Evolutionary conservation across 2,113 vertebrate species (phyloP).

Genomic region (Syrmaticus mikado): DNA sequence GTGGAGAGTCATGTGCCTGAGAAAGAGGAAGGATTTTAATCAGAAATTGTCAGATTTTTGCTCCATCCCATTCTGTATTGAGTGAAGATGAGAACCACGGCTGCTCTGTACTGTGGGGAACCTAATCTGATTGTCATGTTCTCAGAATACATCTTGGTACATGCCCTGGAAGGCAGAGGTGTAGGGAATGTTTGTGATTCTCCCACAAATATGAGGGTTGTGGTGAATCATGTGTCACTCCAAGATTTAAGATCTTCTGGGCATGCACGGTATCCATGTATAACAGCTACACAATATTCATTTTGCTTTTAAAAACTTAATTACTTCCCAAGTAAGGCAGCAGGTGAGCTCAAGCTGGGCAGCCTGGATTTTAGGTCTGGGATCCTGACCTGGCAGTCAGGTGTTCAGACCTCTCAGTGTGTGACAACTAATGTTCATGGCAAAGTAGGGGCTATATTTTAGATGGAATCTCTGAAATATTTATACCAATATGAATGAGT

Average conservation of each 20-base stretch:
- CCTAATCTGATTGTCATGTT: not conserved
- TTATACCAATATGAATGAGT: not conserved
- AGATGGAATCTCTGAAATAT: not conserved
- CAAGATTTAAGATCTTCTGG: not conserved
- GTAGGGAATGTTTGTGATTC: not conserved
- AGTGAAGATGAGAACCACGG: not conserved
- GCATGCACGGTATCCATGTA: not conserved
- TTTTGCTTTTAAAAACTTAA: not conserved
- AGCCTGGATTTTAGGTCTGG: not conserved
- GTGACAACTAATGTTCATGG: rapidly evolving
- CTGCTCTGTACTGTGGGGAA: not conserved
- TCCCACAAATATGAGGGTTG: not conserved
- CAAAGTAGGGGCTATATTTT: not conserved
- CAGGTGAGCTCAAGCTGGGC: not conserved
- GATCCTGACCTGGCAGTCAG: not conserved
- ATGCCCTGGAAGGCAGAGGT: not conserved
- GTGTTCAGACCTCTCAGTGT: not conserved
- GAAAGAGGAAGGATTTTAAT: not conserved
- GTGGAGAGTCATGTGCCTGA: not conserved
- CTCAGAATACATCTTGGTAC: not conserved
- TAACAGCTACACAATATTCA: not conserved
- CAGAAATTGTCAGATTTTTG: not conserved
- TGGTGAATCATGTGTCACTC: not conserved
- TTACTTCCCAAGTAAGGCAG: not conserved
- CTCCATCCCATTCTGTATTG: not conserved